Percentiles rank a stretch among this genome's conserved stretches.
These are phyloP conservation scores for Brachyhypopomus occidentalis DNA, from an alignment of 2,113 vertebrate species.

Conservation along the genomic window DNA sequence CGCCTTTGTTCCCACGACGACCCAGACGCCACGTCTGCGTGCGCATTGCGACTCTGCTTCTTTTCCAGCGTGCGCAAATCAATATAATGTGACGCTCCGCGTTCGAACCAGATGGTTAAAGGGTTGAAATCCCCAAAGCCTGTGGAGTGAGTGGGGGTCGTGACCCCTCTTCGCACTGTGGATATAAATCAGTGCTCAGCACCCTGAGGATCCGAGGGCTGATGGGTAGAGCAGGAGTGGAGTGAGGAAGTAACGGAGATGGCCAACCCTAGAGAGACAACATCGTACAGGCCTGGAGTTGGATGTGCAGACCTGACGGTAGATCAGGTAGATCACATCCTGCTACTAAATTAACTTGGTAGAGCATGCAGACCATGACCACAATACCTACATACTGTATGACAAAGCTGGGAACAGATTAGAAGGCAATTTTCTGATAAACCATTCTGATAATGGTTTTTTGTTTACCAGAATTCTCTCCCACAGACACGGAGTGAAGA, in stretches of 20 bases:
- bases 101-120: constrained; percentile 43
- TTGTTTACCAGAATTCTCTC: constrained; percentile 43
- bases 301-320: neutral
- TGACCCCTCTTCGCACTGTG: constrained; percentile 30
- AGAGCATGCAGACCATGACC: neutral
- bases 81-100: constrained; percentile 22
- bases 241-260: neutral
- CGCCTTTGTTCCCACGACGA: neutral
- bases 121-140: constrained; percentile 37
- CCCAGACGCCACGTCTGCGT: constrained; percentile 2
- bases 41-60: neutral
- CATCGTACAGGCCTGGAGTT: neutral
- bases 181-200: constrained; percentile 31
- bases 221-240: constrained; percentile 25
- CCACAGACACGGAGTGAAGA: constrained; percentile 16
- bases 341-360: neutral
- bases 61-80: constrained; percentile 16
- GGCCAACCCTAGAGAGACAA: neutral
- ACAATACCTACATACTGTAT: neutral
- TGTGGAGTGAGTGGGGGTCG: constrained; percentile 35
- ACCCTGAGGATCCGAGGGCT: constrained; percentile 17
- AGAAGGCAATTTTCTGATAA: neutral
- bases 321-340: too few relatives aligned
- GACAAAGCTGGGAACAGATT: neutral
- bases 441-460: neutral